These are phyloP conservation scores for Cherax quadricarinatus DNA, from an alignment of 1,140 invertebrate species.

Conservation along the genomic window DNA sequence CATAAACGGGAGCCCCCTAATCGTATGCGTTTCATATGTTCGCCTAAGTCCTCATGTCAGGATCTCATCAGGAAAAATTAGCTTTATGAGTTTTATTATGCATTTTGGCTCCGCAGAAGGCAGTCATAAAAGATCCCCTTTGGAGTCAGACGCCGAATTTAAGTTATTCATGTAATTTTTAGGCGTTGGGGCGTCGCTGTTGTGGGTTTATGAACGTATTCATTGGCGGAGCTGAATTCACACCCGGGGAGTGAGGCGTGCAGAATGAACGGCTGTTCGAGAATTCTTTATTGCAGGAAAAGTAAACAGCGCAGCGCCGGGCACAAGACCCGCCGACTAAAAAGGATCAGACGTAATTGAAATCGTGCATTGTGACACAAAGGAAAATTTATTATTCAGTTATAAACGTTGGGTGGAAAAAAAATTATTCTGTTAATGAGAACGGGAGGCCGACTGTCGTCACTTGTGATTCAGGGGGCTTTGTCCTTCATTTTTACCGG, in stretches of 20 bases:
- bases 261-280: not conserved
- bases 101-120: constrained; percentile 41
- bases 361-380: constrained; percentile 65
- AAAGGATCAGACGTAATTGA: constrained; percentile 55
- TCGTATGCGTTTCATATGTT: constrained; percentile 63
- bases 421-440: constrained; percentile 54
- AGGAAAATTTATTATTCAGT: constrained; percentile 59
- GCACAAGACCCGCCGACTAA: constrained; percentile 14
- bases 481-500: not conserved
- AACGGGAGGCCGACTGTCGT: constrained; percentile 9
- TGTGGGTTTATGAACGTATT: constrained; percentile 58
- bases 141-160: constrained; percentile 52
- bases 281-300: constrained; percentile 53
- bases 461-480: constrained; percentile 21
- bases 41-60: constrained; percentile 64
- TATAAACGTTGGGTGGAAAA: constrained; percentile 23
- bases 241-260: not conserved
- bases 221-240: constrained; percentile 49
- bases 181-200: constrained; percentile 15
- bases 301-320: constrained; percentile 23
- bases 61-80: constrained; percentile 67
- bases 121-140: constrained; percentile 28
- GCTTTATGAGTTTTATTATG: constrained; percentile 67
- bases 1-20: constrained; percentile 3
- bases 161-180: constrained; percentile 62